Base-by-base conservation (phyloP, 2,888 invertebrate species). In the Caradrina clavipalpis region DNA sequence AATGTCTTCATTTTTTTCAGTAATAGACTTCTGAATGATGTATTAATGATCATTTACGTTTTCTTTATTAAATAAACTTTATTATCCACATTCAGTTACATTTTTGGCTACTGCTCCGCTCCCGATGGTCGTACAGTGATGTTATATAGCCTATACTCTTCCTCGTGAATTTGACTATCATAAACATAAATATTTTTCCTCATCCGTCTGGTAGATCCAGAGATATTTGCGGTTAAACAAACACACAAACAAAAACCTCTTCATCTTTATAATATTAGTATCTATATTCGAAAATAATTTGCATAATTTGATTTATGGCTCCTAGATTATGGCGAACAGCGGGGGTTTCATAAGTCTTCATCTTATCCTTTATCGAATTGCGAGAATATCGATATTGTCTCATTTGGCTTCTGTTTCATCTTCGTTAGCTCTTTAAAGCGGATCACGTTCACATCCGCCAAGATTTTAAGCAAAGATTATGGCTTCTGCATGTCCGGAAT, bases 1-100 rank as follows among this genome's bases (percentile, higher is more conserved):
- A 84, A 79, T 86, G 76, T 72, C 77, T 81, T 74, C 22, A 76
- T 80, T 82, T 82, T 78, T 82, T 69, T 62, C 58, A 53, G 56
- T 82, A 71, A 73, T 78, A 71, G 75, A 62, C 82, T 82, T 83
- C 70, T 79, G 69, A 70, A 76, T 62, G 66, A 72, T 70, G 35
- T 69, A 62, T 68, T 61, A 80, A 65, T 42, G 53, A 59, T 60
- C 53, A 49, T 65, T 70, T 60, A 63, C 2, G 49, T 58, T 47
- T 65, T 78, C 49, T 66, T 45, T 62, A 65, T 77, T 80, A 53
- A 80, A 67, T 72, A 76, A 76, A 76, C 4, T 26, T 26, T 26
- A 26, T 8, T 8, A 35, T 8, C 35, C 35, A 35, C 1, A 8
- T 35, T 35, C 35, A 35, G 8, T 8, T 1, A 35, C 8, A 8